Percentiles rank a stretch among this genome's conserved stretches.
Conservation (phyloP, 1,140 invertebrate genomes). For the Yoshiicerus persimilis region DNA sequence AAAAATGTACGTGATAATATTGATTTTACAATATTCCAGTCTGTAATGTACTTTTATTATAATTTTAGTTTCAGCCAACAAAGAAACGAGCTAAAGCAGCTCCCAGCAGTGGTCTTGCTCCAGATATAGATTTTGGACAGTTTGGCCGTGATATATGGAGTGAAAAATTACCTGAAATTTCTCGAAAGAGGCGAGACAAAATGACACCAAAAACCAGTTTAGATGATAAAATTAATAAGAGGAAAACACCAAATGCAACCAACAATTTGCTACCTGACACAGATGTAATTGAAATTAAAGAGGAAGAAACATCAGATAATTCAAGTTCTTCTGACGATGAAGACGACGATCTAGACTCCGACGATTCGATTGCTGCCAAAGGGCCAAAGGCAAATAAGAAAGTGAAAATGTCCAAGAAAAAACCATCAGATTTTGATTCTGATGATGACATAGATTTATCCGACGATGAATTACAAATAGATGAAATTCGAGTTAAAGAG, state of each 20-base stretch:
- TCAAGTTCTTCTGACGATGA: not conserved
- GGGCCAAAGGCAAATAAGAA: conserved; percentile 51
- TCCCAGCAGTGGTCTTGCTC: conserved; percentile 30
- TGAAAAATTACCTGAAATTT: not conserved
- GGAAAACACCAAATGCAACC: not conserved
- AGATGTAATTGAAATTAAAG: conserved; percentile 17
- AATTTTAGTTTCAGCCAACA: conserved; percentile 44
- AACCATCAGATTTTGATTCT: conserved; percentile 17
- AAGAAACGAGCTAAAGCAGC: conserved; percentile 35
- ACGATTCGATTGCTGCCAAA: conserved; percentile 32
- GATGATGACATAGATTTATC: conserved; percentile 50
- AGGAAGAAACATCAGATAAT: not conserved
- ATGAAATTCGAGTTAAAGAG: conserved; percentile 55
- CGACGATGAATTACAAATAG: conserved; percentile 53
- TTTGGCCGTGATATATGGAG: conserved; percentile 38
- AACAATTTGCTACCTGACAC: not conserved
- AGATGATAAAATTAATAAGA: conserved; percentile 51
- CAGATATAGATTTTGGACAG: conserved; percentile 37
- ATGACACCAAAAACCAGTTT: conserved; percentile 21
- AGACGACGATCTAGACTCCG: conserved; percentile 41
- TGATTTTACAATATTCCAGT: conserved; percentile 13
- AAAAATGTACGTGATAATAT: no score
- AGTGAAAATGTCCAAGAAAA: conserved; percentile 48
- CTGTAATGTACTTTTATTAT: not conserved
- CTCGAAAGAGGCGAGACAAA: conserved; percentile 8